Evolutionary conservation across 2,797 vertebrate genomes (phyloP).

Genomic region (Gymnothorax reevesii): DNA sequence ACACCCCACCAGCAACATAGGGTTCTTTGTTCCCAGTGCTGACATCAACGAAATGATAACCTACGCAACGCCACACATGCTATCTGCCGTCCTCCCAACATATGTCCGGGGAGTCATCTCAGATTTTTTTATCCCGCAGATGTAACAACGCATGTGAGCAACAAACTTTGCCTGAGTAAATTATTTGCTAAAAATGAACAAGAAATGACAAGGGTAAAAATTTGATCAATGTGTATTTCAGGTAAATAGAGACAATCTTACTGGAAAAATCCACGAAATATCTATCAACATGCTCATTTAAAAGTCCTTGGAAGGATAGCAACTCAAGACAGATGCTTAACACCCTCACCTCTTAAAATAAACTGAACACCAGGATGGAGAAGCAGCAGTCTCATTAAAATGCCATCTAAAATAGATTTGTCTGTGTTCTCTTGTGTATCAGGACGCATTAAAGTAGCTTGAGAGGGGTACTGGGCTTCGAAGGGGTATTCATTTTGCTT

Average conservation of each 20-base stretch:
- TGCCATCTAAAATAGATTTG: conserved; percentile 1
- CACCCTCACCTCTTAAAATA: conserved; percentile 21
- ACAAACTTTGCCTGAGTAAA: background rate
- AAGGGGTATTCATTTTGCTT: background rate
- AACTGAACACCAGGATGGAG: background rate
- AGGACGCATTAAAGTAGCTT: background rate
- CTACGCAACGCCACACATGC: no score
- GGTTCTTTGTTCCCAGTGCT: no score
- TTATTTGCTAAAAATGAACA: background rate
- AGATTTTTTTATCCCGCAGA: background rate
- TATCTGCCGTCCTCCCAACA: background rate
- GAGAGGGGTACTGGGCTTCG: background rate
- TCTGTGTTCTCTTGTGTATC: background rate
- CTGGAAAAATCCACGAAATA: background rate
- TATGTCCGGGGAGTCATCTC: background rate
- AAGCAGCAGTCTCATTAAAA: conserved; percentile 17
- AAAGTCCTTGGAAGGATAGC: background rate
- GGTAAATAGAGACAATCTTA: background rate
- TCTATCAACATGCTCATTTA: background rate
- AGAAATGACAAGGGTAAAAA: background rate
- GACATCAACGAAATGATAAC: no score
- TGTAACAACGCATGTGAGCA: background rate
- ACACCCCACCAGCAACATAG: no score
- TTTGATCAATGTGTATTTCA: background rate
- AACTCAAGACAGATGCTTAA: background rate